Base-by-base conservation (phyloP, 2,113 vertebrate species). In the Peromyscus polionotus region DNA sequence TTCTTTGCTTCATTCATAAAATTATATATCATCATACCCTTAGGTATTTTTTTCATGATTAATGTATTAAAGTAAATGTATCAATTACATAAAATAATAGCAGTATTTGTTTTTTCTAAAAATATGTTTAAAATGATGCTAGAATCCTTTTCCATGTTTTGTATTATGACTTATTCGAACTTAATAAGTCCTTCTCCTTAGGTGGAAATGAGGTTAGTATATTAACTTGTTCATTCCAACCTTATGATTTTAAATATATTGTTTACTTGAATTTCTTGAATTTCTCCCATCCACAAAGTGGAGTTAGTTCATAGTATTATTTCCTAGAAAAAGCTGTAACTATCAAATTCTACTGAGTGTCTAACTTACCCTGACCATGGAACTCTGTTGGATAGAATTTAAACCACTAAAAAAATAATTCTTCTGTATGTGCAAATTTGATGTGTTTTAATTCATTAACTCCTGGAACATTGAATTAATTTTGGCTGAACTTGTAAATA, bases 271-370 rank as follows among this genome's bases (percentile, higher is more conserved):
- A 7, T 48, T 48, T 65, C 14, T 57, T 11, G 3, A 83, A 73
- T 85, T 81, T 97, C 39, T 93, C 54, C 33, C 1, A 42, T 61
- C 20, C 76, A 36, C 39, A 45, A 68, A 93, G 45, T 31, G 10
- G 17, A 68, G 4, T 91, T 94, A 77, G 20, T 11, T n/a, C 10
- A 59, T 92, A 87, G 31, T 42, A 28, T 63, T 90, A 79, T 39
- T n/a, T 80, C 36, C 2, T 45, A 96, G 22, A 39, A 2, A 92
- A 61, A 89, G 0, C 39, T 68, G 19, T 45, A 14, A 79, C 54
- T 19, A 95, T 86, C 68, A 70, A 57, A 28, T 88, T 96, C 95
- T 80, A 68, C 84, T 22, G 20, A 81, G 36, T 33, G 59, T 85
- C 9, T 96, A 13, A 57, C 57, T 61, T n/a, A 75, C 39, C 31